Evolutionary conservation across 2,113 vertebrate genomes (phyloP), one percentile per base, ranked within the genome.

Genomic region (Halichoerus grypus): DNA sequence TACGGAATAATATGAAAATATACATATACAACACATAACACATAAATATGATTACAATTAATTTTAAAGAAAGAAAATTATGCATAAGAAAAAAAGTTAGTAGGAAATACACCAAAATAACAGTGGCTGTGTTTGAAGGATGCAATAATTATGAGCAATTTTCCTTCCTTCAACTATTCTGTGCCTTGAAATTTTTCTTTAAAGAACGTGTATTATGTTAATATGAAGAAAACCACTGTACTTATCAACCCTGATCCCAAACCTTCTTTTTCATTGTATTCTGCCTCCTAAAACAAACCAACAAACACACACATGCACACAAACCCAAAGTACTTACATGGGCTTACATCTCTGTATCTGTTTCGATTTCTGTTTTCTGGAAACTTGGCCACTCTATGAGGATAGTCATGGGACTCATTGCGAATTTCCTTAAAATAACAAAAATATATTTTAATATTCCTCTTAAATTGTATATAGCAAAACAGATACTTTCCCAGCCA

Each of bases 301-400:
- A 88, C 63, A 90, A 33, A 93, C 55, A 86, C 11, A 86, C 53
- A 92, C 83, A 94, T 57, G 61, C 87, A 96, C 74, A 96, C 18
- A 88, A 80, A 96, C 39, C 79, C 92, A 67, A 71, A 88, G 83
- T 99, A 99, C 99, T 99, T 99, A 99, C 99, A 99, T 1, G 99
- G 99, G 98, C 99, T 99, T 97, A 99, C 99, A 95, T 99, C 99
- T 99, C 99, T 99, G 98, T 99, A 99, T 99, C 99, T 99, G 98
- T 99, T 99, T 96, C 99, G 99, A 98, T 99, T 99, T 98, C 99
- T 99, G 98, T 99, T 99, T 98, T 99, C 99, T 96, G 99, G 99
- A 97, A 99, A 99, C 98, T 99, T 99, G 92, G 99, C 99, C 98
- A 99, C 99, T 99, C 97, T 99, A 91, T 99, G 99, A 95, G 99